phyloP scores from a whole-genome alignment of 2,888 invertebrate species.

The Scotopteryx bipunctaria region DNA sequence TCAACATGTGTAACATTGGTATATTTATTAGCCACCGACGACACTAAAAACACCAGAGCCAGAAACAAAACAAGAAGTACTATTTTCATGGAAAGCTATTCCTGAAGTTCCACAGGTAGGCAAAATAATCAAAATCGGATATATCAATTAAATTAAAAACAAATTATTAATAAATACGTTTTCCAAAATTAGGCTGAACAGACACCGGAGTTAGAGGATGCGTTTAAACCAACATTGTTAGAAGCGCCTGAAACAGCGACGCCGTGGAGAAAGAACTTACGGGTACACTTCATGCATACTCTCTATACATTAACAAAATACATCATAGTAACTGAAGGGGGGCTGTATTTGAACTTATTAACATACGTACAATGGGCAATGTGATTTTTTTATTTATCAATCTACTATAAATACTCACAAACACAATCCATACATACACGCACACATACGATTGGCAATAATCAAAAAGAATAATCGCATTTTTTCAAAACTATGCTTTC shows the following conservation, averaged over 20 bases:
- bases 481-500: conserved; percentile 35
- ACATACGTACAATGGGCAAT: too few species aligned
- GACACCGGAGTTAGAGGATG: conserved; percentile 72
- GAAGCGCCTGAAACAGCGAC: conserved; percentile 59
- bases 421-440: conserved; percentile 36
- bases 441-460: conserved; percentile 35
- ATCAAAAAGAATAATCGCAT: conserved; percentile 7
- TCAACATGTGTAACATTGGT: background rate
- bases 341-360: conserved; percentile 7
- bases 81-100: conserved; percentile 76
- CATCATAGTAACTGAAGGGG: background rate
- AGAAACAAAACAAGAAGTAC: conserved; percentile 61
- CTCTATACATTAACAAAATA: conserved; percentile 6
- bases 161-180: conserved; percentile 18
- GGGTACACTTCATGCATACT: conserved; percentile 51
- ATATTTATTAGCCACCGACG: conserved; percentile 60
- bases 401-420: conserved; percentile 12
- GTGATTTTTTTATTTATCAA: background rate
- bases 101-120: conserved; percentile 79
- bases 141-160: conserved; percentile 5
- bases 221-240: conserved; percentile 70
- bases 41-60: conserved; percentile 56
- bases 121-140: conserved; percentile 15
- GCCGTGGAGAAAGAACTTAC: conserved; percentile 64
- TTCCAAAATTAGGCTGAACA: conserved; percentile 69